Evolutionary conservation across 2,113 vertebrate species (phyloP).

Genomic region (Petaurus breviceps): DNA sequence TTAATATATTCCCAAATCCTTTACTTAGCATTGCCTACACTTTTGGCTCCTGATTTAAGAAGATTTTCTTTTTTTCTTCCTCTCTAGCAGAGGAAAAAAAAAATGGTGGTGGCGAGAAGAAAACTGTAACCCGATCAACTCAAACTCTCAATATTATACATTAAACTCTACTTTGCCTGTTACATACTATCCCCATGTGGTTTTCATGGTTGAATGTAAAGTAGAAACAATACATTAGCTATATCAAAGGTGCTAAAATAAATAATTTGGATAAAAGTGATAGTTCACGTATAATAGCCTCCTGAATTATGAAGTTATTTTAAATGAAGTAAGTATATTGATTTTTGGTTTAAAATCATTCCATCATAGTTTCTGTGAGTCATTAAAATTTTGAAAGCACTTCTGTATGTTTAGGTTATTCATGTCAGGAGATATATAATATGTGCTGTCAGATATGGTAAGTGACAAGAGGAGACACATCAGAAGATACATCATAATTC

Average conservation of each 20-base stretch:
- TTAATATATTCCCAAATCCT: not conserved
- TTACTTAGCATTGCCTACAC: not conserved
- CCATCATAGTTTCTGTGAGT: not conserved
- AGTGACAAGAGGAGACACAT: not conserved
- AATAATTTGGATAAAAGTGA: too few species aligned
- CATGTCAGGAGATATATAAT: not conserved
- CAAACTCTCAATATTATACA: too few species aligned
- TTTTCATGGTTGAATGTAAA: too few species aligned
- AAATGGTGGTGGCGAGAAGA: too few species aligned
- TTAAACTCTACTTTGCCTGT: too few species aligned
- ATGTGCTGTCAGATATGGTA: rapidly evolving
- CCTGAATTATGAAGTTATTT: not conserved
- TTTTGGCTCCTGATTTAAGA: too few species aligned
- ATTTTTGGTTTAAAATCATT: not conserved
- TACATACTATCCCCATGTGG: too few species aligned
- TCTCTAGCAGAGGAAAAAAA: too few species aligned
- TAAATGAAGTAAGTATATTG: not conserved
- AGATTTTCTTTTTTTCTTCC: too few species aligned
- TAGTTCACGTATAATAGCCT: not conserved
- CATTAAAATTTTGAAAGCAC: not conserved
- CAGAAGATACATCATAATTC: not conserved
- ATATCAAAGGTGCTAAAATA: too few species aligned
- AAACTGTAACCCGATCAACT: too few species aligned
- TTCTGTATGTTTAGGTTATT: not conserved
- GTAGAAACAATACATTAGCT: too few species aligned